These are phyloP conservation scores for Borostomias antarcticus DNA, from an alignment of 2,797 vertebrate species.

Conservation along the genomic window DNA sequence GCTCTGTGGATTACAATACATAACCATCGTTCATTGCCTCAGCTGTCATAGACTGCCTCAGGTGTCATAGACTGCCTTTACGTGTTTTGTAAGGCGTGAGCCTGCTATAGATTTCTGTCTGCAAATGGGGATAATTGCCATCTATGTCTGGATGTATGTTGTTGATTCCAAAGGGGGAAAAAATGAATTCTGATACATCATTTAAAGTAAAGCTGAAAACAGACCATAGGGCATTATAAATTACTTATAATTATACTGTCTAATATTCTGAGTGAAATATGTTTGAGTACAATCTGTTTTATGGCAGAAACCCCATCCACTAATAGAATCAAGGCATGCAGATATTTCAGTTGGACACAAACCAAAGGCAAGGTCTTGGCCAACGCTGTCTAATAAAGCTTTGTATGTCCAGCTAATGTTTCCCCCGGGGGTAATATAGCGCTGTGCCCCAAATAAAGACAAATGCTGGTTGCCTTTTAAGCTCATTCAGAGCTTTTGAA, in stretches of 20 bases:
- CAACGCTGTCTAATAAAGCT: constrained; percentile 50
- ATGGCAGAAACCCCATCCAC: neutral
- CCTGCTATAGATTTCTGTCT: too few species aligned
- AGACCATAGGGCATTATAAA: too few species aligned
- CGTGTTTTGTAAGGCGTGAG: too few species aligned
- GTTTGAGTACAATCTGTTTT: neutral
- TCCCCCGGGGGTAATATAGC: constrained; percentile 41
- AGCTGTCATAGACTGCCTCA: too few species aligned
- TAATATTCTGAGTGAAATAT: constrained; percentile 7
- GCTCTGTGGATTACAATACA: too few species aligned
- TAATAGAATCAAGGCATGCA: constrained; percentile 6
- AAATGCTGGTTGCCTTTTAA: constrained; percentile 56
- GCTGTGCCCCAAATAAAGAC: constrained; percentile 55
- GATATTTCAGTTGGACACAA: constrained; percentile 22
- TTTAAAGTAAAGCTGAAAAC: neutral
- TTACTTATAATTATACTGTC: constrained; percentile 15
- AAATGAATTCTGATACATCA: too few species aligned
- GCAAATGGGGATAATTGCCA: too few species aligned
- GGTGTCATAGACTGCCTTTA: too few species aligned
- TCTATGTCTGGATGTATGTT: too few species aligned
- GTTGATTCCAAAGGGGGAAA: too few species aligned
- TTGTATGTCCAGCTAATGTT: constrained; percentile 35
- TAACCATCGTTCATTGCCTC: too few species aligned
- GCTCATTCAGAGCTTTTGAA: constrained; percentile 46
- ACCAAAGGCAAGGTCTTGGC: constrained; percentile 17